A percentile compares a stretch with the other conserved stretches of the same genome.
These are phyloP conservation scores for Gymnocheta viridis DNA, from an alignment of 2,888 invertebrate genomes.

Conservation along the genomic window DNA sequence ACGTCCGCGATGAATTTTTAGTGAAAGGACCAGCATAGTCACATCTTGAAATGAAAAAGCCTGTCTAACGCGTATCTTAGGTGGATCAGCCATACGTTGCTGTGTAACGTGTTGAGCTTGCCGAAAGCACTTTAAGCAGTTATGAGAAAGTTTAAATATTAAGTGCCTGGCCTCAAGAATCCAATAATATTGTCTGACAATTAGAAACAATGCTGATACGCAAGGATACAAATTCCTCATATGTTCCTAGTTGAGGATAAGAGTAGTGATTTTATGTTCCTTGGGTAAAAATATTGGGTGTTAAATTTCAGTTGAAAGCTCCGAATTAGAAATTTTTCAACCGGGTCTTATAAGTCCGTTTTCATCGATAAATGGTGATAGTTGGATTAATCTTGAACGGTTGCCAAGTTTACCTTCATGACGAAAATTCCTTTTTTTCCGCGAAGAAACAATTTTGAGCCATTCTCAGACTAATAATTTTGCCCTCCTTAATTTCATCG, in stretches of 20 bases:
- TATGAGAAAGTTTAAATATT: constrained; percentile 37
- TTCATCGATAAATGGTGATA: constrained; percentile 51
- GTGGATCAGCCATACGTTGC: no score
- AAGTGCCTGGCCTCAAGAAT: constrained; percentile 61
- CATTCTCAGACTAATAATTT: not conserved
- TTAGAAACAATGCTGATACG: constrained; percentile 59
- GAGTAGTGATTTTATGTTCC: no score
- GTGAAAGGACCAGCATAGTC: no score
- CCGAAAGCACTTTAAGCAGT: constrained; percentile 48
- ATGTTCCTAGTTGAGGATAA: constrained; percentile 27
- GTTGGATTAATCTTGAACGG: no score
- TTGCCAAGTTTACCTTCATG: not conserved
- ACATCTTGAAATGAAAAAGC: constrained; percentile 24
- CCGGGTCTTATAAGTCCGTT: constrained; percentile 45
- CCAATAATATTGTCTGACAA: constrained; percentile 66
- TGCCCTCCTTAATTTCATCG: constrained; percentile 9
- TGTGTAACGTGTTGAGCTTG: not conserved
- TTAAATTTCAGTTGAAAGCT: not conserved
- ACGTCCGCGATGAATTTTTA: not conserved
- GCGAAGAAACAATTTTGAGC: constrained; percentile 22
- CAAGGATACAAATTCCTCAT: constrained; percentile 46
- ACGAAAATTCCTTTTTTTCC: not conserved
- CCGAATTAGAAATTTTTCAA: constrained; percentile 43
- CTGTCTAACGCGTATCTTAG: no score
- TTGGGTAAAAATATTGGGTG: no score